A percentile compares a stretch with the other conserved stretches of the same genome.
Evolutionary conservation across 2,113 vertebrate genomes (phyloP).

Genomic region (Pagrus major): DNA sequence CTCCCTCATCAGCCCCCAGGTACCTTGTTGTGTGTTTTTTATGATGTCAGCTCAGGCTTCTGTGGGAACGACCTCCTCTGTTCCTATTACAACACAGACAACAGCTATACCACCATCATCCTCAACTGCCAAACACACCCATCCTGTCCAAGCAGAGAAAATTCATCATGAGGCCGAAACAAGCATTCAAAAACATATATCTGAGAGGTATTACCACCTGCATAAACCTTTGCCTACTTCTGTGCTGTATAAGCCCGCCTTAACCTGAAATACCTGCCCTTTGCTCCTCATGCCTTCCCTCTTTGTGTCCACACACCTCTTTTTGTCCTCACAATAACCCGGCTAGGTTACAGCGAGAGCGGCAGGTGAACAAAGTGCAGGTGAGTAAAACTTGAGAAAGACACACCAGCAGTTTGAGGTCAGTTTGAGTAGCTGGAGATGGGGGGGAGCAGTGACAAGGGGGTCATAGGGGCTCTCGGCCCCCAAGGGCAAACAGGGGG

Average conservation of each 20-base stretch:
- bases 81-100: slow-evolving; percentile 72
- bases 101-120: slow-evolving; percentile 61
- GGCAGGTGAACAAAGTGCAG: slow-evolving; percentile 76
- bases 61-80: slow-evolving; percentile 80
- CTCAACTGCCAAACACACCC: slow-evolving; percentile 60
- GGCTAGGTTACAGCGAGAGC: slow-evolving; percentile 45
- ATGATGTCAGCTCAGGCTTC: slow-evolving; percentile 84
- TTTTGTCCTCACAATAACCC: slow-evolving; percentile 58
- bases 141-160: slow-evolving; percentile 14
- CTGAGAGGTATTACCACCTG: slow-evolving; percentile 30
- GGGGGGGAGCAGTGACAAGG: slow-evolving; percentile 35
- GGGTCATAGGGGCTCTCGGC: slow-evolving; percentile 22
- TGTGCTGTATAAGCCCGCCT: slow-evolving; percentile 13
- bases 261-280: slow-evolving; percentile 80
- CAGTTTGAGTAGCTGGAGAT: slow-evolving; percentile 33
- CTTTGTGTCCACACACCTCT: slow-evolving; percentile 74
- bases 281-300: slow-evolving; percentile 65
- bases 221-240: slow-evolving; percentile 61
- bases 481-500: slow-evolving; percentile 52
- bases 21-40: slow-evolving; percentile 81
- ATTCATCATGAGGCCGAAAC: background rate
- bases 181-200: slow-evolving; percentile 16
- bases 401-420: slow-evolving; percentile 54
- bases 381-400: slow-evolving; percentile 69
- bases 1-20: slow-evolving; percentile 70